These are phyloP conservation scores for Acanthiza pusilla DNA, from an alignment of 2,797 vertebrate species.

Conservation along the genomic window DNA sequence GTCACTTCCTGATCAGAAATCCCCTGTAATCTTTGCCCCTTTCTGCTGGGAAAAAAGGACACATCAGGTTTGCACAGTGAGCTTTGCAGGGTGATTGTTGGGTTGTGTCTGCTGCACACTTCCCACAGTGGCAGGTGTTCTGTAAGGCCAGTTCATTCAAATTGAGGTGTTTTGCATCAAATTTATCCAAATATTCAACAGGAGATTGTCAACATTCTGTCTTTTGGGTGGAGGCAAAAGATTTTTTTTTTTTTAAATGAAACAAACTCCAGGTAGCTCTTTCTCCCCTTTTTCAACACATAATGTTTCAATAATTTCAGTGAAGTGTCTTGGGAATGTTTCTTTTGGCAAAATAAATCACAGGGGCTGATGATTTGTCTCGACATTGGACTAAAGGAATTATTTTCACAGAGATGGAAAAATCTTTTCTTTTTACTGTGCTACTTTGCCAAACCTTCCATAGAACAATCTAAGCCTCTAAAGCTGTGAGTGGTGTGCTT, in stretches of 20 bases:
- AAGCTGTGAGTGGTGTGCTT: background rate
- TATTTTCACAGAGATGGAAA: conserved; percentile 8
- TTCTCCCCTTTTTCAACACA: background rate
- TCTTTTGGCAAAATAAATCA: background rate
- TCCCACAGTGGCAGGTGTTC: background rate
- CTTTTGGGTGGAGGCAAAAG: background rate
- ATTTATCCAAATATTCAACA: background rate
- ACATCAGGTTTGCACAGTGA: background rate
- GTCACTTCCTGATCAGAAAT: background rate
- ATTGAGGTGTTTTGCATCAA: background rate
- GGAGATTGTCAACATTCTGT: background rate
- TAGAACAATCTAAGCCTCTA: background rate
- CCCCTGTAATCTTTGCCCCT: background rate
- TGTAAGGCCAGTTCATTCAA: accelerated
- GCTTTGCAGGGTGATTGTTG: background rate
- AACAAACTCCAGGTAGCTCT: background rate
- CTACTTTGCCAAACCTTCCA: background rate
- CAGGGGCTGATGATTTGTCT: background rate
- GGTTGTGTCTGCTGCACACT: background rate
- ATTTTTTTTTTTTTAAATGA: background rate
- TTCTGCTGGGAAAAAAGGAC: background rate
- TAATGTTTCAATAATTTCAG: background rate
- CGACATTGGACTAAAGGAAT: background rate
- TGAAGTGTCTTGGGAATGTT: background rate
- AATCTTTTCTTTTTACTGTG: background rate